phyloP scores from a whole-genome alignment of 37 sponge, comb jelly and placozoan genomes.

The Spongilla lacustris region DNA sequence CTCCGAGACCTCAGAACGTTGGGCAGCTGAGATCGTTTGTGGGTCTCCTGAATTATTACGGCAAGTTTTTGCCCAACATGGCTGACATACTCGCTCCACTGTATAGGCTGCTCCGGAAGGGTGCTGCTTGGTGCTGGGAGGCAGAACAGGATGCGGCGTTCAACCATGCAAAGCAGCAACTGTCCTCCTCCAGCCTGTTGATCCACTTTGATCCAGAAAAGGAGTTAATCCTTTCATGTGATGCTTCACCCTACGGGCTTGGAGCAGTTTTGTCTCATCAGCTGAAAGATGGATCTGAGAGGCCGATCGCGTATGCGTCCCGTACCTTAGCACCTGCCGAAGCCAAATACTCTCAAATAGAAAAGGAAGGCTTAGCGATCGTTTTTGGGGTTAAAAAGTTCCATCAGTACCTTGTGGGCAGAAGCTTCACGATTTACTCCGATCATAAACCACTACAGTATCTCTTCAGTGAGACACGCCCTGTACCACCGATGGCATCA shows the following conservation, averaged over 20 bases:
- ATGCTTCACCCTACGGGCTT: conserved; percentile 45
- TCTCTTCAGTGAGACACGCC: not conserved
- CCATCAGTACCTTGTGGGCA: conserved; percentile 23
- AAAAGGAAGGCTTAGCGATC: conserved; percentile 25
- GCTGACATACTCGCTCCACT: not conserved
- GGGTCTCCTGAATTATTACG: too few relatives aligned
- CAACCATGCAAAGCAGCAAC: not conserved
- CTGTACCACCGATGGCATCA: conserved; percentile 33
- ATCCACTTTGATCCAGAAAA: conserved; percentile 18
- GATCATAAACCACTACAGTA: conserved; percentile 47
- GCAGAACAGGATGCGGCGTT: not conserved
- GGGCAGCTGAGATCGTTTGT: too few relatives aligned
- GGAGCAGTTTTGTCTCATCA: conserved; percentile 42
- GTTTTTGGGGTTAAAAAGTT: conserved; percentile 31
- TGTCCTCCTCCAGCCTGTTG: conserved; percentile 1
- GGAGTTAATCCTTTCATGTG: conserved; percentile 4
- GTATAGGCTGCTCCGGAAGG: not conserved
- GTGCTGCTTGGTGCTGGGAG: not conserved
- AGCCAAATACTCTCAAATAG: conserved; percentile 22
- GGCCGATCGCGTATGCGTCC: conserved; percentile 30
- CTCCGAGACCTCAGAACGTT: too few relatives aligned
- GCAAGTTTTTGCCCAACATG: too few relatives aligned
- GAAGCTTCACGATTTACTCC: conserved; percentile 9
- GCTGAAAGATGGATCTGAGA: not conserved
- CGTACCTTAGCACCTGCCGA: conserved; percentile 18